Percentiles rank a stretch among this genome's conserved stretches.
Evolutionary conservation across 2,888 invertebrate species (phyloP).

Genomic region (Eilema caniola): DNA sequence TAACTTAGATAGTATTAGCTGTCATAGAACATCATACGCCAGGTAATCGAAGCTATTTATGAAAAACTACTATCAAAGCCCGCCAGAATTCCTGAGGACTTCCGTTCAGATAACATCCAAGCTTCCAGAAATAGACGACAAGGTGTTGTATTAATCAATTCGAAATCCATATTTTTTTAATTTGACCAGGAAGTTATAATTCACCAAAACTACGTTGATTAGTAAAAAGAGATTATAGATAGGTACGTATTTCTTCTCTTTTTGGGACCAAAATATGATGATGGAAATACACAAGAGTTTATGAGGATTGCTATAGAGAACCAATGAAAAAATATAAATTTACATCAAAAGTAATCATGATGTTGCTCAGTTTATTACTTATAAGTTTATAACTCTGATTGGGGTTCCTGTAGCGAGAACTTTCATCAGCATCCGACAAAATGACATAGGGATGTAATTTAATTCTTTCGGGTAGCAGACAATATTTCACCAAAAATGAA

Average conservation of each 20-base stretch:
- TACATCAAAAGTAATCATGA: neutral
- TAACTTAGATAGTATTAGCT: neutral
- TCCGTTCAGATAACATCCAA: too few species aligned
- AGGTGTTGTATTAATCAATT: too few species aligned
- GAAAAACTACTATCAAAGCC: neutral
- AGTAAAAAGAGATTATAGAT: neutral
- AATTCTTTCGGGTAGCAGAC: conserved; percentile 65
- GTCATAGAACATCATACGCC: neutral
- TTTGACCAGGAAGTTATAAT: neutral
- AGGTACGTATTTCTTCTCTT: neutral
- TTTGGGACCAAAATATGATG: too few species aligned
- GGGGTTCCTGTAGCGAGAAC: conserved; percentile 5
- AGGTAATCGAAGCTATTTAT: neutral
- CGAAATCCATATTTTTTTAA: too few species aligned
- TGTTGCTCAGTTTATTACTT: neutral
- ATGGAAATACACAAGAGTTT: neutral
- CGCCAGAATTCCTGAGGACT: too few species aligned
- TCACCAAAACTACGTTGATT: neutral
- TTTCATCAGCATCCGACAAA: conserved; percentile 36
- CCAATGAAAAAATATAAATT: neutral
- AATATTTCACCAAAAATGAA: conserved; percentile 75
- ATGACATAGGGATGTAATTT: conserved; percentile 59
- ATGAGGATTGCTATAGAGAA: neutral
- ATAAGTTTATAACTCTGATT: neutral
- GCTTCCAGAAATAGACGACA: too few species aligned